phyloP scores from a whole-genome alignment of 64 coral and sea anemone genomes.

The Actinia tenebrosa region DNA sequence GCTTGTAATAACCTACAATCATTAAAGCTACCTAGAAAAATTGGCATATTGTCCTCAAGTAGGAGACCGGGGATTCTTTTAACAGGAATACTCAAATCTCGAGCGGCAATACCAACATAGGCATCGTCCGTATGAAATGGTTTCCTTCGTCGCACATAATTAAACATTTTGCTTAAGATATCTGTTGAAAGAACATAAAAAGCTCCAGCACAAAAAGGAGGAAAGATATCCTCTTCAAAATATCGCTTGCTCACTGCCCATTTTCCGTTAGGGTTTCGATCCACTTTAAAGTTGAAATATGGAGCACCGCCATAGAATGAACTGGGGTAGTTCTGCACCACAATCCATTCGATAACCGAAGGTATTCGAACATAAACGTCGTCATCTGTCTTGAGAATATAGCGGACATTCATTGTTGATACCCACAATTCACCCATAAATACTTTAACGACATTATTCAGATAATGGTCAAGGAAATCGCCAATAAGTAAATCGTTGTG shows the following conservation, averaged over 20 bases:
- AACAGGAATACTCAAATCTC: neutral
- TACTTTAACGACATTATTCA: constrained; percentile 10
- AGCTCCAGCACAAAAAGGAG: neutral
- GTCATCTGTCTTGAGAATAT: constrained; percentile 11
- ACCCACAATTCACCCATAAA: constrained; percentile 10
- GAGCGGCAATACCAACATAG: constrained; percentile 10
- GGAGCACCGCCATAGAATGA: neutral
- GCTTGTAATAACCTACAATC: neutral
- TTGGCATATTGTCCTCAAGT: neutral
- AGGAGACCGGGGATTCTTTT: neutral
- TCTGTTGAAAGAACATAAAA: constrained; percentile 12
- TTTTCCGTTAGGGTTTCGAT: neutral
- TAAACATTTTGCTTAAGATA: neutral
- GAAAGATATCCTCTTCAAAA: neutral
- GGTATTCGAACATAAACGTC: constrained; percentile 24
- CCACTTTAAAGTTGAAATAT: neutral
- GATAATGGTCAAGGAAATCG: neutral
- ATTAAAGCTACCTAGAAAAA: neutral
- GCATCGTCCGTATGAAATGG: constrained; percentile 24
- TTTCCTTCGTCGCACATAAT: neutral
- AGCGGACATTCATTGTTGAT: neutral
- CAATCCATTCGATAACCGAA: constrained; percentile 6
- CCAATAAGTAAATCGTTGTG: constrained; percentile 14
- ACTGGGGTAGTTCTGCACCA: neutral
- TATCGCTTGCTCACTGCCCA: constrained; percentile 21